phyloP scores from a whole-genome alignment of 37 sponge, comb jelly and placozoan species.

The Crambe crambe region DNA sequence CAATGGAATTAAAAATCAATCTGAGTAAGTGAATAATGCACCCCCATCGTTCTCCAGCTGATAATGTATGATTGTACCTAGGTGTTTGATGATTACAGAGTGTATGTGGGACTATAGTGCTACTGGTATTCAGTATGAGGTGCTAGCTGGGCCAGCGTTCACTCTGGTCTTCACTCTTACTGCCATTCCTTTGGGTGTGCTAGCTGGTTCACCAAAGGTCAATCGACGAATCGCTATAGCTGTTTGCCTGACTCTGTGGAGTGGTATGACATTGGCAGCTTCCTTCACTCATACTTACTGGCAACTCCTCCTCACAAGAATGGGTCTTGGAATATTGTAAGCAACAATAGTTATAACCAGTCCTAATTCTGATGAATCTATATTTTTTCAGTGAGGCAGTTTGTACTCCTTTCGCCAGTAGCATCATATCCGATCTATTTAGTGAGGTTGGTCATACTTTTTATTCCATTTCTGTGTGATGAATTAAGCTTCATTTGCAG shows the following conservation, averaged over 20 bases:
- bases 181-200: conserved; percentile 67
- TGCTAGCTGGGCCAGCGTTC: conserved; percentile 80
- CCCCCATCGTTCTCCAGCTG: background rate
- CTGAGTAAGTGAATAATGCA: conserved; percentile 15
- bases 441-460: conserved; percentile 16
- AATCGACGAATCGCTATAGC: conserved; percentile 48
- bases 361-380: background rate
- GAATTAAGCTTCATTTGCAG: conserved; percentile 23
- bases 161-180: conserved; percentile 65
- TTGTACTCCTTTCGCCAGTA: conserved; percentile 77
- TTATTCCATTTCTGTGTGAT: background rate
- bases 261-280: conserved; percentile 58
- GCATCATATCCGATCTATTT: conserved; percentile 75
- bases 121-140: conserved; percentile 58
- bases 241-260: conserved; percentile 65
- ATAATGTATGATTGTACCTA: background rate
- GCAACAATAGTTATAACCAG: conserved; percentile 2
- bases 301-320: conserved; percentile 65
- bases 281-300: conserved; percentile 63
- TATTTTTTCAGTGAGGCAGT: conserved; percentile 56
- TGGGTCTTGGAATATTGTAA: conserved; percentile 76
- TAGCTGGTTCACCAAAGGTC: conserved; percentile 38
- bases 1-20: conserved; percentile 4
- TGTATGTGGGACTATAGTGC: conserved; percentile 63
- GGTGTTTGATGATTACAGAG: background rate